phyloP scores from a whole-genome alignment of 2,888 invertebrate species.

The Drosophila barbarae region DNA sequence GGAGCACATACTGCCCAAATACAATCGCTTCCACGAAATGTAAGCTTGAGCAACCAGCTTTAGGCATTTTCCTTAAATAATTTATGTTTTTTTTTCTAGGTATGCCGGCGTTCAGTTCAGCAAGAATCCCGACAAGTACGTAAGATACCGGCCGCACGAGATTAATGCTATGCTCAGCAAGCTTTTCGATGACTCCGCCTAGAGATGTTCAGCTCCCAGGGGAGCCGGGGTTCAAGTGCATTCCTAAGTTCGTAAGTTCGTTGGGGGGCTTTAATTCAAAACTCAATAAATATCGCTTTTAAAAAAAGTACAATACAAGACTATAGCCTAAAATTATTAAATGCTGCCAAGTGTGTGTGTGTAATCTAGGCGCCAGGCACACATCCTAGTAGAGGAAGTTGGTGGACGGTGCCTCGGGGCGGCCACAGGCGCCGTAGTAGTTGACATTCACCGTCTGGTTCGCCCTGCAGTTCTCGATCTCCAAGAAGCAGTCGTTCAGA shows the following conservation, averaged over 20 bases:
- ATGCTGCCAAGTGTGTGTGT: constrained; percentile 66
- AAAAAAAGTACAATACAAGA: constrained; percentile 68
- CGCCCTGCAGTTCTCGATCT: constrained; percentile 94
- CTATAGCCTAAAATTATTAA: constrained; percentile 68
- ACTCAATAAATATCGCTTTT: constrained; percentile 70
- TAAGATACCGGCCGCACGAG: constrained; percentile 92
- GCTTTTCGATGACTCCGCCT: constrained; percentile 90
- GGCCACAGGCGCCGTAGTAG: constrained; percentile 91
- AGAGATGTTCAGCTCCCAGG: constrained; percentile 11
- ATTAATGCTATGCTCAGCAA: constrained; percentile 91
- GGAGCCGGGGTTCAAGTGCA: constrained; percentile 18
- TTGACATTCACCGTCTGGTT: constrained; percentile 87
- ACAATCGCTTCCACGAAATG: constrained; percentile 89
- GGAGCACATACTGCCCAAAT: constrained; percentile 91
- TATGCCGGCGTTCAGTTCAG: constrained; percentile 89
- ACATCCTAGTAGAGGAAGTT: constrained; percentile 87
- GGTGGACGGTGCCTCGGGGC: constrained; percentile 91
- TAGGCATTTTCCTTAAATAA: too few species aligned
- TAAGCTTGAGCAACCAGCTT: constrained; percentile 74
- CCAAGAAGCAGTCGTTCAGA: constrained; percentile 94
- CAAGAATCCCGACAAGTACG: constrained; percentile 95
- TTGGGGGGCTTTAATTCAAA: constrained; percentile 67
- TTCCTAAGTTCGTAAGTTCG: constrained; percentile 46
- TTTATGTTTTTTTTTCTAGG: constrained; percentile 76
- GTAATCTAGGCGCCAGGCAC: constrained; percentile 22